Conservation (phyloP, 2,888 invertebrate species). For the Lypha dubia region DNA sequence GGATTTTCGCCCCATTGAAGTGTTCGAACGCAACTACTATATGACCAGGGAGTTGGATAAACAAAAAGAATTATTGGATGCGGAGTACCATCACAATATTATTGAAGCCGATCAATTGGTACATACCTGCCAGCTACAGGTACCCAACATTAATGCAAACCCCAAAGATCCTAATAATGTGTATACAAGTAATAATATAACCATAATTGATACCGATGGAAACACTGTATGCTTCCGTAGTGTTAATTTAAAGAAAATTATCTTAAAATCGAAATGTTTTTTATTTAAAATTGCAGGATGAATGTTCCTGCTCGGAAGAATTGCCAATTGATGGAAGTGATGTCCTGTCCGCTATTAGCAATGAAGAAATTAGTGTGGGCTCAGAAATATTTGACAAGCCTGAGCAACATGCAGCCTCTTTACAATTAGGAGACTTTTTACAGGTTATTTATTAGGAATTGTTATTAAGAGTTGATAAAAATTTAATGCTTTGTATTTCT, state of each 20-base stretch:
- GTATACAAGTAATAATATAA: slow-evolving; percentile 85
- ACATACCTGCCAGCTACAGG: slow-evolving; percentile 80
- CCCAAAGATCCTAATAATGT: slow-evolving; percentile 78
- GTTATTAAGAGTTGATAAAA: not conserved
- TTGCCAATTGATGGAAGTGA: slow-evolving; percentile 84
- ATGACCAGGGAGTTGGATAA: slow-evolving; percentile 79
- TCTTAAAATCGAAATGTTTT: not conserved
- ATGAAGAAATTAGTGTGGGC: slow-evolving; percentile 89
- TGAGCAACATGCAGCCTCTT: slow-evolving; percentile 67
- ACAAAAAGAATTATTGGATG: slow-evolving; percentile 74
- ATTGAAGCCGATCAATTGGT: slow-evolving; percentile 70
- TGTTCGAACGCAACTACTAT: slow-evolving; percentile 82
- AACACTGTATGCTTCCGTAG: slow-evolving; percentile 82
- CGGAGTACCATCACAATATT: slow-evolving; percentile 61
- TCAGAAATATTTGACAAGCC: slow-evolving; percentile 87
- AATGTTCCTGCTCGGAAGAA: slow-evolving; percentile 82
- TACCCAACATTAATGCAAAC: slow-evolving; percentile 79
- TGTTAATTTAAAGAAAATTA: not conserved
- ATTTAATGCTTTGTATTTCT: not conserved
- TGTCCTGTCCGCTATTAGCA: slow-evolving; percentile 86
- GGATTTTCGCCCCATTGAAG: slow-evolving; percentile 82
- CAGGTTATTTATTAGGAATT: slow-evolving; percentile 77
- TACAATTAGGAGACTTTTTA: slow-evolving; percentile 81
- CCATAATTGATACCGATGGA: slow-evolving; percentile 87
- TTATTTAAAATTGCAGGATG: slow-evolving; percentile 77